Base-by-base conservation (phyloP, 1,140 invertebrate species). In the Lepeophtheirus salmonis region DNA sequence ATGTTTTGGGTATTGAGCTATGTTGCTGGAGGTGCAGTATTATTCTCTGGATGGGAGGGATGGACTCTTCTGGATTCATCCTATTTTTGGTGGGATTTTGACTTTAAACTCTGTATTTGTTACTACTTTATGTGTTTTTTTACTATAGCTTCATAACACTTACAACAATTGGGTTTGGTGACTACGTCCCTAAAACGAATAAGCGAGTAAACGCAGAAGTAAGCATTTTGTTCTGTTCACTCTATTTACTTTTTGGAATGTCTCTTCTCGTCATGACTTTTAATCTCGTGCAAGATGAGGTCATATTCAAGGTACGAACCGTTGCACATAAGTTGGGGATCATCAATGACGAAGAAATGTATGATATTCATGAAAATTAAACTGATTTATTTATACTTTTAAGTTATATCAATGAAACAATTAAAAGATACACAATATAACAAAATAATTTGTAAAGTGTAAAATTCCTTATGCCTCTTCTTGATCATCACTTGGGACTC, bases 241-340 rank as follows among this genome's bases (percentile, higher is more conserved):
- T 76, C 22, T 75, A 75, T 64, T 63, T 76, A 23, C 63, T 79
- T 10, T 76, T 79, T 64, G 77, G 77, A 2, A 79, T 79, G 78
- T 77, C 77, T 12, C 70, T 79, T n/a, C 63, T 79, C 22, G 77
- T 77, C 50, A 79, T 79, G 77, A 77, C 75, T 57, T 79, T 79
- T 67, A 75, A 77, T 57, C 68, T 79, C 23, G 74, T 76, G 63
- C 63, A 63, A 25, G 63, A 62, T 18, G 60, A 62, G 48, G 60
- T 63, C 14, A 63, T 60, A 3, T 49, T 12, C 16, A 17, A 14
- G 16, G 52, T 63, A 1, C 53, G 50, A 50, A n/a, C n/a, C 1
- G 30, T 63, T 12, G 63, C 22, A 18, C 23, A 51, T 41, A 10
- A n/a, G 4, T 56, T 63, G n/a, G 63, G 63, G 12, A 54, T 63